These are phyloP conservation scores for Subanguina moxae DNA, from an alignment of 1,140 invertebrate species.

Conservation along the genomic window DNA sequence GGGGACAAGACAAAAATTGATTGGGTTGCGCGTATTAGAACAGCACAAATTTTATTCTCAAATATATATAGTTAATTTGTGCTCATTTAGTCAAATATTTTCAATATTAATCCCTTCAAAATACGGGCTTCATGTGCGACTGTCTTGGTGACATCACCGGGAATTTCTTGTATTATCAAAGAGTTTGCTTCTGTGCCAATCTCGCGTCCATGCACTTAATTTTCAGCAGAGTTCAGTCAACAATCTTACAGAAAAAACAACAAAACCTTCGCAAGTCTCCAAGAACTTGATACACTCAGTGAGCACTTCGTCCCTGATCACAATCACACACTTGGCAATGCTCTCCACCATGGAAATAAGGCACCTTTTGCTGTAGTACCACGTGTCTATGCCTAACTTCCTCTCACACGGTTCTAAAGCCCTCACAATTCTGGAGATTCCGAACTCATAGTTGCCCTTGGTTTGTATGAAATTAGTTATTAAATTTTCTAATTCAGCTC, in stretches of 20 bases:
- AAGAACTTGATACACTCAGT: conserved; percentile 86
- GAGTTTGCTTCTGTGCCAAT: conserved; percentile 78
- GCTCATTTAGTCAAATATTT: conserved; percentile 59
- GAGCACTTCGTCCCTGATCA: conserved; percentile 74
- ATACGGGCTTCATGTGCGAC: conserved; percentile 84
- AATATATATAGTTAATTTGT: too few relatives aligned
- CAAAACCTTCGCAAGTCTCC: conserved; percentile 74
- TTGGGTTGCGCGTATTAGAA: too few relatives aligned
- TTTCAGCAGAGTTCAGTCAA: conserved; percentile 2
- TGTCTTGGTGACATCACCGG: conserved; percentile 78
- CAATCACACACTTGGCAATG: conserved; percentile 71
- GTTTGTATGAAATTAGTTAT: too few relatives aligned
- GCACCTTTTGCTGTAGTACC: conserved; percentile 93
- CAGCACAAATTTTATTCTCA: too few relatives aligned
- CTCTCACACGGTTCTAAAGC: conserved; percentile 90
- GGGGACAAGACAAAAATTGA: too few relatives aligned
- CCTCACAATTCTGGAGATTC: conserved; percentile 92
- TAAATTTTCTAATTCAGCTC: too few relatives aligned
- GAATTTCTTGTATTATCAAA: conserved; percentile 71
- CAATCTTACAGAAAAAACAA: conserved; percentile 32
- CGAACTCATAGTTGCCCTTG: conserved; percentile 97
- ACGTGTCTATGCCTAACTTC: conserved; percentile 90
- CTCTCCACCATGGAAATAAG: conserved; percentile 84
- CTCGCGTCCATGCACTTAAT: conserved; percentile 70
- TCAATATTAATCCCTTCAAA: conserved; percentile 76